Evolutionary conservation across 2,888 invertebrate species (phyloP), one percentile per base, ranked within the genome.

Genomic region (Heteromyza rotundicornis): DNA sequence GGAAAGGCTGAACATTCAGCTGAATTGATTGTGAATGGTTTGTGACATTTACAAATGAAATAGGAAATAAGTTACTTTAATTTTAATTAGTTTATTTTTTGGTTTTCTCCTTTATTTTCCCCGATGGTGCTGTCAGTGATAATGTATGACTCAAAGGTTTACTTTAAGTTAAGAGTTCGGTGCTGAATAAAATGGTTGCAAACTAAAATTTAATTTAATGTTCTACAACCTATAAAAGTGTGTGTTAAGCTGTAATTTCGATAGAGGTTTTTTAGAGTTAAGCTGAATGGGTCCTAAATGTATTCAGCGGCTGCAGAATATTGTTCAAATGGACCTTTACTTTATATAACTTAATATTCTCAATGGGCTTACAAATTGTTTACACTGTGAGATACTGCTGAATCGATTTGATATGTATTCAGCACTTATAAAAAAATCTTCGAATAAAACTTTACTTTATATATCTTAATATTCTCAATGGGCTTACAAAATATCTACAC

Each of bases 1-100:
- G 88, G 88, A 59, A 81, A 82, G 61, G 84, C 84, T 67, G 82
- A 83, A 61, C 83, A 86, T 76, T 84, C 87, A 32, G 81, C 87
- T 60, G 80, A 84, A 57, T 80, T 89, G 68, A 79, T 85, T 68
- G 87, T 89, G 61, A 87, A 88, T 81, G 88, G 88, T 87, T 85
- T 84, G 86, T 62, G 57, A 56, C 60, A 27, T 55, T 40, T 16
- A 52, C n/a, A n/a, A n/a, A n/a, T n/a, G n/a, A n/a, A n/a, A n/a
- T n/a, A n/a, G n/a, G n/a, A n/a, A n/a, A 36, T 23, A 47, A 51
- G n/a, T 57, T 60, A 52, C 36, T 8, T 44, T 51, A 1, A n/a
- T 47, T 52, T n/a, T n/a, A n/a, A n/a, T n/a, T n/a, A n/a, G 52
- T 54, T 57, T 56, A 54, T 20, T 55, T 60, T 60, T n/a, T n/a